Conservation (phyloP, 2,888 invertebrate species). For the Drosophila nr. perissopoda region DNA sequence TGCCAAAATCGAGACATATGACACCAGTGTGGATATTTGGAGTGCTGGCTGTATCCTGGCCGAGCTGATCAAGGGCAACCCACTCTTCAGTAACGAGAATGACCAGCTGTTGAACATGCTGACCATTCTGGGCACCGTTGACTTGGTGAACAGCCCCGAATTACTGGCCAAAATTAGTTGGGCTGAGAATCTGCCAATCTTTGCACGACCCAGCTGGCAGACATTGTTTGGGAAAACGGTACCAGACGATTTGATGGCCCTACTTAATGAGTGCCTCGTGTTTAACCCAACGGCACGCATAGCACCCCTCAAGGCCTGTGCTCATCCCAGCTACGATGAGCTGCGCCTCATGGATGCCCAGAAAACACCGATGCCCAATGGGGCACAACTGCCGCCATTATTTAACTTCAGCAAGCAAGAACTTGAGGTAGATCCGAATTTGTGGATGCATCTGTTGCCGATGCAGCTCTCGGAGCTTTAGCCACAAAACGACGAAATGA, state of each 20-base stretch:
- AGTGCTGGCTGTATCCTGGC: constrained; percentile 99
- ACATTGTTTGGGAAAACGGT: constrained; percentile 96
- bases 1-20: constrained; percentile 98
- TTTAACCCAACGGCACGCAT: constrained; percentile 98
- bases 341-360: constrained; percentile 92
- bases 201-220: constrained; percentile 99
- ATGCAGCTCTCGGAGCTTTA: constrained; percentile 20
- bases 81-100: constrained; percentile 97
- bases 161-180: constrained; percentile 11
- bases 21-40: constrained; percentile 98
- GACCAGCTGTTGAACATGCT: constrained; percentile 99
- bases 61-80: constrained; percentile 97
- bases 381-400: constrained; percentile 95
- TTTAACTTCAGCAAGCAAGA: constrained; percentile 97
- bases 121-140: constrained; percentile 98
- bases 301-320: constrained; percentile 97
- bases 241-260: constrained; percentile 94
- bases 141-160: constrained; percentile 89
- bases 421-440: constrained; percentile 67
- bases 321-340: constrained; percentile 99
- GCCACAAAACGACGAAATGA: background rate
- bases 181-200: constrained; percentile 81
- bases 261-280: constrained; percentile 95
- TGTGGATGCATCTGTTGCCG: constrained; percentile 61
- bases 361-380: constrained; percentile 95